Evolutionary conservation across 1,140 invertebrate species (phyloP).

Genomic region (Meloidogyne floridensis): DNA sequence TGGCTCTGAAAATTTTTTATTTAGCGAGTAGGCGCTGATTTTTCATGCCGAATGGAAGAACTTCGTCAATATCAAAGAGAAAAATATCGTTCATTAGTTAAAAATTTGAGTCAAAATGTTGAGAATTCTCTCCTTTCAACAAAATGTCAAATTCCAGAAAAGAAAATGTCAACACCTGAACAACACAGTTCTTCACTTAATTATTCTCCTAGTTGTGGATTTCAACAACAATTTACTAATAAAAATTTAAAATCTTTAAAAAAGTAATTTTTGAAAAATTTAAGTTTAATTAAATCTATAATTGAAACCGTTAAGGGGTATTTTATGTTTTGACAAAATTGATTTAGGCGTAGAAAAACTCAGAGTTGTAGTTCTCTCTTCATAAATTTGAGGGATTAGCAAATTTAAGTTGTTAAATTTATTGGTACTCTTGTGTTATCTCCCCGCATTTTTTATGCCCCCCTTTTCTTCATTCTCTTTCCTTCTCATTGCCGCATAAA

Average conservation of each 20-base stretch:
- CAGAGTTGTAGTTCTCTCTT: too few species aligned
- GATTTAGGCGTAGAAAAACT: too few species aligned
- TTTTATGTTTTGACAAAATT: too few species aligned
- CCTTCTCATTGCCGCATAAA: too few species aligned
- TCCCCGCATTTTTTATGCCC: too few species aligned
- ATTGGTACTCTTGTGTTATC: too few species aligned
- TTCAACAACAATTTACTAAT: background rate
- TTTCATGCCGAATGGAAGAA: background rate
- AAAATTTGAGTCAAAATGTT: background rate
- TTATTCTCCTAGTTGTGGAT: background rate
- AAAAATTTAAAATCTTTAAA: conserved; percentile 6
- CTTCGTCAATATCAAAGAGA: background rate
- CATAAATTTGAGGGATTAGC: too few species aligned
- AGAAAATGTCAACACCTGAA: background rate
- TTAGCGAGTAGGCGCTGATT: background rate
- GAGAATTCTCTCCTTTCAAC: background rate
- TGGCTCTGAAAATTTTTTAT: background rate
- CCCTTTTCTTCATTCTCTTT: too few species aligned
- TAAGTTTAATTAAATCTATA: too few species aligned
- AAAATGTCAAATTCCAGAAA: background rate
- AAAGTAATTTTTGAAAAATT: background rate
- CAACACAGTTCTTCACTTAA: background rate
- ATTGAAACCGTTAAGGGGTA: too few species aligned
- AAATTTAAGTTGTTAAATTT: too few species aligned
- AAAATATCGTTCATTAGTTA: background rate